A percentile compares a stretch with the other conserved stretches of the same genome.
phyloP scores from a whole-genome alignment of 2,113 vertebrate species.

The Stigmatopora nigra region DNA sequence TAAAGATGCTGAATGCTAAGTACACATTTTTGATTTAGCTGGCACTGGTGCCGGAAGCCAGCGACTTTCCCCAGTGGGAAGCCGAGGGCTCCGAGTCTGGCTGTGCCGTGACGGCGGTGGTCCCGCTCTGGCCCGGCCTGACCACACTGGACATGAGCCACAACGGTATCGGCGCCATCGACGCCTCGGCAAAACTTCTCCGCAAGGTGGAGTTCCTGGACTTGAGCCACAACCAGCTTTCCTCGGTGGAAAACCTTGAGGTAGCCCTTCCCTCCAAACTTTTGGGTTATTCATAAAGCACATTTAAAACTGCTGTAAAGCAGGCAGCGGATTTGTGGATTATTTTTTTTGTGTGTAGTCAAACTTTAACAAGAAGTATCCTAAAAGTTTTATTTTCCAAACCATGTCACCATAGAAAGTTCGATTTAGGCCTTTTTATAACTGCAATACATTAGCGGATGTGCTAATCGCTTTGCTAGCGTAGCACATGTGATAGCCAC shows the following conservation, averaged over 20 bases:
- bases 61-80: slow-evolving; percentile 91
- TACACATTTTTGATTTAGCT: slow-evolving; percentile 61
- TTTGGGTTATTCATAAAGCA: neutral
- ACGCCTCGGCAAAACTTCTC: slow-evolving; percentile 90
- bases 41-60: slow-evolving; percentile 85
- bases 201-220: slow-evolving; percentile 93
- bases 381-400: too few species aligned
- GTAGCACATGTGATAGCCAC: too few species aligned
- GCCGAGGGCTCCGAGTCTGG: slow-evolving; percentile 75
- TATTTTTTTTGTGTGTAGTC: too few species aligned
- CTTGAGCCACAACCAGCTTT: slow-evolving; percentile 88
- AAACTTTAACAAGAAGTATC: too few species aligned
- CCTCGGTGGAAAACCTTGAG: slow-evolving; percentile 87
- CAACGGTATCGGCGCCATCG: slow-evolving; percentile 82
- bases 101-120: slow-evolving; percentile 81
- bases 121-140: slow-evolving; percentile 84
- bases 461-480: too few species aligned
- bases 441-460: too few species aligned
- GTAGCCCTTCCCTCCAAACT: slow-evolving; percentile 49
- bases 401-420: too few species aligned
- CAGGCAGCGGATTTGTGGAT: too few species aligned
- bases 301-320: neutral
- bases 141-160: slow-evolving; percentile 96
- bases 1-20: neutral
- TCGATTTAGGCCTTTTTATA: too few species aligned